A percentile compares a stretch with the other conserved stretches of the same genome.
These are phyloP conservation scores for Dicrostonyx torquatus DNA, from an alignment of 2,797 vertebrate species.

Conservation along the genomic window DNA sequence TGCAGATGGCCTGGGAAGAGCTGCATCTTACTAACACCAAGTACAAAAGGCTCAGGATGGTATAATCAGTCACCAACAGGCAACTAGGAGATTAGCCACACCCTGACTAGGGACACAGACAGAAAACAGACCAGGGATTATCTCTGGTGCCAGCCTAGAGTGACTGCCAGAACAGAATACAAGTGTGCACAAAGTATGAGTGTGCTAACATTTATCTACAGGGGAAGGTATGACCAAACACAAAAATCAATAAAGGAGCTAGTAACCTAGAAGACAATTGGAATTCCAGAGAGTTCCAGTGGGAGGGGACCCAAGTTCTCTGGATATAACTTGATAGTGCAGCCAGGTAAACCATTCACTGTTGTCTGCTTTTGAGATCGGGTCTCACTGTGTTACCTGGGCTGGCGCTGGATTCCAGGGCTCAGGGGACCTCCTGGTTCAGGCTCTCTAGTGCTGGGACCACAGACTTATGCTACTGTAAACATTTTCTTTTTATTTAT, in stretches of 20 bases:
- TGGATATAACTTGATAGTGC: neutral
- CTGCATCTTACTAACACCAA: neutral
- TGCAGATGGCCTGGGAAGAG: neutral
- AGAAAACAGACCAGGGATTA: fast-evolving
- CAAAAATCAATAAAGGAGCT: neutral
- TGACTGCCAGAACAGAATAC: fast-evolving
- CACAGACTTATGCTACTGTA: neutral
- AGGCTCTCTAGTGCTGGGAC: neutral
- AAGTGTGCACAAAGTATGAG: neutral
- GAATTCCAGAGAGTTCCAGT: fast-evolving
- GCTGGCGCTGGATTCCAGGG: neutral
- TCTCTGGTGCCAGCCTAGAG: fast-evolving
- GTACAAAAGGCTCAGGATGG: neutral
- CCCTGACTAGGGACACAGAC: neutral
- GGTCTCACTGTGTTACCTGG: neutral
- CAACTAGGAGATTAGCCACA: fast-evolving
- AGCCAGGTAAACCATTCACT: no score
- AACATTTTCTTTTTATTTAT: neutral
- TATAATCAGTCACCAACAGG: neutral
- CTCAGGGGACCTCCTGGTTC: neutral
- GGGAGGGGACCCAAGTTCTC: neutral
- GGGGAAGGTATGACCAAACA: neutral
- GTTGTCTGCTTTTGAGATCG: neutral
- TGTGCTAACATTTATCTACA: fast-evolving
- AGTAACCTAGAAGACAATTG: neutral